A percentile compares a stretch with the other conserved stretches of the same genome.
phyloP scores from a whole-genome alignment of 2,113 vertebrate genomes.

The Clinocottus analis region DNA sequence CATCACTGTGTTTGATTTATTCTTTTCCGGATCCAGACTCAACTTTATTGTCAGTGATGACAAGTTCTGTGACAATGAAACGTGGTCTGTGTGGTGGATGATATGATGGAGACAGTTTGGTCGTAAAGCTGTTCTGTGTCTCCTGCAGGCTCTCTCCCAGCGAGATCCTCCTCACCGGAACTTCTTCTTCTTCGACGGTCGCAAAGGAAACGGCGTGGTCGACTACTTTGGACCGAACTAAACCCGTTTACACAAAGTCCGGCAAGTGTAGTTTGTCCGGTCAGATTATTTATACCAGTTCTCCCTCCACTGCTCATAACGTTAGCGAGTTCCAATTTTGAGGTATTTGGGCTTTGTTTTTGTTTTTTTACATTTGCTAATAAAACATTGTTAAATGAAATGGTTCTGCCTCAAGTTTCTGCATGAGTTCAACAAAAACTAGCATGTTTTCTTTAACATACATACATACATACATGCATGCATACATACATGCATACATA shows the following conservation, averaged over 20 bases:
- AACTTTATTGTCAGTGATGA: too few species aligned
- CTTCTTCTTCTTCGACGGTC: slow-evolving; percentile 95
- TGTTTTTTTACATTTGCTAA: slow-evolving; percentile 76
- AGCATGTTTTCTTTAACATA: too few species aligned
- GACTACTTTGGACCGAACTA: slow-evolving; percentile 88
- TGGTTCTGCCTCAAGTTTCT: neutral
- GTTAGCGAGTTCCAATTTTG: neutral
- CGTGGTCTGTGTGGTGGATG: too few species aligned
- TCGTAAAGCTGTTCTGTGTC: neutral
- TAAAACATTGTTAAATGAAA: slow-evolving; percentile 67
- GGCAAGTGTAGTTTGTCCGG: neutral
- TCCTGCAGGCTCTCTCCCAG: slow-evolving; percentile 90
- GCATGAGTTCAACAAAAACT: neutral
- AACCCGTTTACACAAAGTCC: slow-evolving; percentile 51
- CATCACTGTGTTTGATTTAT: neutral
- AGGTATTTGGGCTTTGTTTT: slow-evolving; percentile 10
- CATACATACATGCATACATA: too few species aligned
- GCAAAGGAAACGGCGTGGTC: slow-evolving; percentile 89
- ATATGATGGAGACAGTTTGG: too few species aligned
- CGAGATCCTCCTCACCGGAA: slow-evolving; percentile 92
- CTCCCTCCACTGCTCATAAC: neutral
- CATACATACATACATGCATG: too few species aligned
- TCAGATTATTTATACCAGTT: slow-evolving; percentile 32
- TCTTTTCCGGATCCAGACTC: too few species aligned
- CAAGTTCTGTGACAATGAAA: too few species aligned